These are phyloP conservation scores for Gonatopus flavifemur DNA, from an alignment of 1,140 invertebrate genomes.

Conservation along the genomic window DNA sequence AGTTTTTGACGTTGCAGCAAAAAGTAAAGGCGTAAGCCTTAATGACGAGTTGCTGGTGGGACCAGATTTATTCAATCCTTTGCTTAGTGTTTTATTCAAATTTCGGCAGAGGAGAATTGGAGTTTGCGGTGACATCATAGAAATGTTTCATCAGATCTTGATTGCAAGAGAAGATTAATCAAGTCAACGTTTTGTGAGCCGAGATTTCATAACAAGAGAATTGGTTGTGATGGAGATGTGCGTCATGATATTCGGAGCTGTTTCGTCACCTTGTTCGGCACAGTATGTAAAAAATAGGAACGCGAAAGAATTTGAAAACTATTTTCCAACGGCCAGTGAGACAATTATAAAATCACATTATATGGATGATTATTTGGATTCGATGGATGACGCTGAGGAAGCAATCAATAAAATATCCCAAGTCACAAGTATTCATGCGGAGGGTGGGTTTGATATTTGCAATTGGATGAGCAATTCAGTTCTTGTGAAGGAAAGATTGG, in stretches of 20 bases:
- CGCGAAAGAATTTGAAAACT: constrained; percentile 4
- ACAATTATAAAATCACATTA: no score
- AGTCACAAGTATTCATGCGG: no score
- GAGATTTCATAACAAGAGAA: background rate
- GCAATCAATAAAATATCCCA: no score
- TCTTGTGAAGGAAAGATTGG: no score
- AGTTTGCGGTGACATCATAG: constrained; percentile 16
- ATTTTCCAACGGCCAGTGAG: no score
- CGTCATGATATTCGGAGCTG: background rate
- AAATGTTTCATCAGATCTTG: constrained; percentile 25
- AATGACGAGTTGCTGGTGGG: constrained; percentile 12
- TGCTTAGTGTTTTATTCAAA: constrained; percentile 30
- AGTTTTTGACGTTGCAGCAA: constrained; percentile 32
- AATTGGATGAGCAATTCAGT: no score
- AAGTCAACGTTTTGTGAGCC: constrained; percentile 1
- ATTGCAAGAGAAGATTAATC: constrained; percentile 16
- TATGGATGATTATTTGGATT: no score
- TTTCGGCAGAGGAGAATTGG: background rate
- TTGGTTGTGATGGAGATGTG: background rate
- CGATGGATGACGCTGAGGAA: no score
- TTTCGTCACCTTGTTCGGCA: background rate
- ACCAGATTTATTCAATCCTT: constrained; percentile 28
- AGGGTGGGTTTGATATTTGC: no score
- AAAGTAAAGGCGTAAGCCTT: constrained; percentile 5
- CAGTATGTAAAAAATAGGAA: constrained; percentile 6